phyloP scores from a whole-genome alignment of 2,888 invertebrate genomes.

The Pelosia muscerda region DNA sequence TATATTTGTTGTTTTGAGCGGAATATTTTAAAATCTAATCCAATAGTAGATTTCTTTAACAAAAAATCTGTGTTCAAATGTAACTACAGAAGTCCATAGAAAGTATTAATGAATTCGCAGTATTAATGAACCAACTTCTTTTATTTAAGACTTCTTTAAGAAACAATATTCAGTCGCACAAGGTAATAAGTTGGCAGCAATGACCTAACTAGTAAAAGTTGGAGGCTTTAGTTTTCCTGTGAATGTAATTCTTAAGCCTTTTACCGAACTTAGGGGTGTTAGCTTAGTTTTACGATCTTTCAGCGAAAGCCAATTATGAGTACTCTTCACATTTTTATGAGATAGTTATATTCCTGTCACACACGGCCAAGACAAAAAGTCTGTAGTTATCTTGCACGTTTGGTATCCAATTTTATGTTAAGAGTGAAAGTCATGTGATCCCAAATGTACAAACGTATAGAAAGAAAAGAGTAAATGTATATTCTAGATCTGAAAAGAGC shows the following conservation, averaged over 20 bases:
- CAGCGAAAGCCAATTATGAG: conserved; percentile 32
- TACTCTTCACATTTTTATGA: conserved; percentile 19
- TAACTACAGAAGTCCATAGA: neutral
- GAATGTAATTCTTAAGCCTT: conserved; percentile 36
- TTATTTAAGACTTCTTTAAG: neutral
- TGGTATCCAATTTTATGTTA: neutral
- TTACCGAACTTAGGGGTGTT: conserved; percentile 29
- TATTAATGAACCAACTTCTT: conserved; percentile 1
- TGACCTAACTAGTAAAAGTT: conserved; percentile 2
- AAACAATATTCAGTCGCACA: conserved; percentile 2
- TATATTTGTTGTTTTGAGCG: neutral
- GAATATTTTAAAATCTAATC: neutral
- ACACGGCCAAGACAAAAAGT: too few species aligned
- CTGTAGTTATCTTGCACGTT: too few species aligned
- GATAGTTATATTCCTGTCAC: neutral
- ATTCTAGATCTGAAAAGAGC: too few species aligned
- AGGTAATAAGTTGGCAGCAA: conserved; percentile 8
- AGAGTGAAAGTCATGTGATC: neutral
- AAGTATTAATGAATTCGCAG: neutral
- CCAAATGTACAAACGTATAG: too few species aligned
- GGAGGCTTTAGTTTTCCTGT: conserved; percentile 14
- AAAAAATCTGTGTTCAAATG: neutral
- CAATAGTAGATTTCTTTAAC: neutral
- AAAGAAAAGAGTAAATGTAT: too few species aligned
- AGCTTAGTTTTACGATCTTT: conserved; percentile 21